Base-by-base conservation (phyloP, 2,888 invertebrate species). In the Spisula solida region DNA sequence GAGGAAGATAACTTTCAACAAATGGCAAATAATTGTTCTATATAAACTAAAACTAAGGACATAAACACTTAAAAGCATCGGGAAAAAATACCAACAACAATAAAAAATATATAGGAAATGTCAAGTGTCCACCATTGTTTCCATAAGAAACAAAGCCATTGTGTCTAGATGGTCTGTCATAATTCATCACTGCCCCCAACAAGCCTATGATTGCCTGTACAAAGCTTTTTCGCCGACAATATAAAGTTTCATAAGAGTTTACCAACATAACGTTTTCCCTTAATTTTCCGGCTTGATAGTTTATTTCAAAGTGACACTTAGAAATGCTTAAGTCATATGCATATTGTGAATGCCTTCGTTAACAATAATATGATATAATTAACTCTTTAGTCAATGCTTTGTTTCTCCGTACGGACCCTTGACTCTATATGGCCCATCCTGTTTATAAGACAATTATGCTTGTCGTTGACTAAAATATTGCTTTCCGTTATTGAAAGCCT, bases 211-310 rank as follows among this genome's bases (percentile, higher is more conserved):
- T 88, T 81, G 84, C 81, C 60, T 56, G 70, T 85, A 86, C 80
- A 86, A 86, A 86, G 86, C 81, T 66, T 79, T 75, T 82, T 83
- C 47, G 66, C 16, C 60, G 47, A 47, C 81, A 84, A 78, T 78
- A 84, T 84, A 47, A 79, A 41, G 55, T 87, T 87, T 82, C 75
- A 78, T 82, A 82, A 87, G 86, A 48, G 79, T 29, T 48, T 87
- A 82, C 82, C 75, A 82, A 34, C 75, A 56, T 55, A 41, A 18
- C 81, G 70, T 51, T 82, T 86, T 34, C 80, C 31, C 84, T 85
- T 91, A 91, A 91, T 91, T 91, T 89, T 91, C 91, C 91, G 91
- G 91, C 85, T 85, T 85, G 16, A 34, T 55, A 78, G 51, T 85
- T 56, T 55, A 41, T 79, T 41, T 41, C 79, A 79, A 85, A 85